Conservation (phyloP, 2,888 invertebrate genomes). For the Limnephilus rhombicus region DNA sequence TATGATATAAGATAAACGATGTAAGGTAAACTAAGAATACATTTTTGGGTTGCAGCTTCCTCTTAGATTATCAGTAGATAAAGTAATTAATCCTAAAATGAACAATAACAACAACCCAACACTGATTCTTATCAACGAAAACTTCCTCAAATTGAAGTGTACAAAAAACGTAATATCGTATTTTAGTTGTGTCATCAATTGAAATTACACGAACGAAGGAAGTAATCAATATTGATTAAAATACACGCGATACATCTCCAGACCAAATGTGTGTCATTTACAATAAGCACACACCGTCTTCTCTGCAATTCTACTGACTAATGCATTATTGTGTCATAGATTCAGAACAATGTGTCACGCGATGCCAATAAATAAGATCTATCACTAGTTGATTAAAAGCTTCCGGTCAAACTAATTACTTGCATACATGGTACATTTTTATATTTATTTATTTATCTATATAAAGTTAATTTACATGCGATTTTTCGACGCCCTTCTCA, state of each 20-base stretch:
- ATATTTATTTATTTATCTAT: too few relatives aligned
- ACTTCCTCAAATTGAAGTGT: neutral
- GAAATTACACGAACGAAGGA: neutral
- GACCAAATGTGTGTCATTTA: neutral
- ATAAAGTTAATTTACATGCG: too few relatives aligned
- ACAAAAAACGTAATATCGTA: neutral
- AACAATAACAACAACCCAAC: too few relatives aligned
- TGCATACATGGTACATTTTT: too few relatives aligned
- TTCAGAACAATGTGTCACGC: neutral
- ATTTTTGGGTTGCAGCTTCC: too few relatives aligned
- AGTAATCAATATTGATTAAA: neutral
- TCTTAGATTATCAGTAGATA: too few relatives aligned
- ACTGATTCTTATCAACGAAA: neutral
- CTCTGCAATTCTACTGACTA: neutral
- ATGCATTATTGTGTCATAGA: neutral
- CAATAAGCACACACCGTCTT: neutral
- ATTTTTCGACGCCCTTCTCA: too few relatives aligned
- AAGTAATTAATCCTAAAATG: too few relatives aligned
- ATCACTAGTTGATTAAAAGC: neutral
- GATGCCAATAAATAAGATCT: neutral
- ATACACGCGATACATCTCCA: neutral
- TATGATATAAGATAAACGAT: too few relatives aligned
- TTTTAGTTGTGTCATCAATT: neutral
- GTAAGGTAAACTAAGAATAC: too few relatives aligned
- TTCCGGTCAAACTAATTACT: neutral